Percentiles rank a stretch among this genome's conserved stretches.
Evolutionary conservation across 2,113 vertebrate species (phyloP).

Genomic region (Melierax canorus): DNA sequence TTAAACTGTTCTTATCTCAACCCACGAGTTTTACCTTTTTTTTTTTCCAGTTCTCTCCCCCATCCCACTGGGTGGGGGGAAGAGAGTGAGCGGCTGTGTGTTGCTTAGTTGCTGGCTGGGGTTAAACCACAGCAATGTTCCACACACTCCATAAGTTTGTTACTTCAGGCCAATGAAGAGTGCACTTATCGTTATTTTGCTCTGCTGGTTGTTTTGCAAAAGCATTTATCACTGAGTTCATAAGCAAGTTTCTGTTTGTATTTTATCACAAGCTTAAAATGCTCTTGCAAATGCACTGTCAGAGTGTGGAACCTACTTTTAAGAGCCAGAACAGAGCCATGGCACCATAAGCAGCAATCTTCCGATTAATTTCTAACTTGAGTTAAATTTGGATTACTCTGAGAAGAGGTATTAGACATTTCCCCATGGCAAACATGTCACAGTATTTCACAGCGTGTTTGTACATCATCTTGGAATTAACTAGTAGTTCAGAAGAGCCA

Average conservation of each 20-base stretch:
- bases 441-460: background rate
- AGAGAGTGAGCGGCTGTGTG: too few species aligned
- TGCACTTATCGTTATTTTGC: background rate
- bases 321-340: background rate
- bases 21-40: too few species aligned
- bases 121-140: background rate
- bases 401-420: background rate
- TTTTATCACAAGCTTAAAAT: background rate
- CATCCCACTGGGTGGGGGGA: too few species aligned
- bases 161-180: background rate
- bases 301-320: background rate
- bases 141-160: background rate
- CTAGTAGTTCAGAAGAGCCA: background rate
- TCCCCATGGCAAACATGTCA: background rate
- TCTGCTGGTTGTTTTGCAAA: background rate
- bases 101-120: too few species aligned
- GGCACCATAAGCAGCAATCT: background rate
- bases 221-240: background rate
- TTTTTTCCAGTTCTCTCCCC: too few species aligned
- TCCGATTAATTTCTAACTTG: background rate
- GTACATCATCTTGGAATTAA: background rate
- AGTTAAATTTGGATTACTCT: background rate
- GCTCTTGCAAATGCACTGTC: background rate
- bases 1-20: too few species aligned
- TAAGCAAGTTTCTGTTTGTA: background rate